These are phyloP conservation scores for Tachysurus fulvidraco DNA, from an alignment of 2,113 vertebrate species.

Conservation along the genomic window DNA sequence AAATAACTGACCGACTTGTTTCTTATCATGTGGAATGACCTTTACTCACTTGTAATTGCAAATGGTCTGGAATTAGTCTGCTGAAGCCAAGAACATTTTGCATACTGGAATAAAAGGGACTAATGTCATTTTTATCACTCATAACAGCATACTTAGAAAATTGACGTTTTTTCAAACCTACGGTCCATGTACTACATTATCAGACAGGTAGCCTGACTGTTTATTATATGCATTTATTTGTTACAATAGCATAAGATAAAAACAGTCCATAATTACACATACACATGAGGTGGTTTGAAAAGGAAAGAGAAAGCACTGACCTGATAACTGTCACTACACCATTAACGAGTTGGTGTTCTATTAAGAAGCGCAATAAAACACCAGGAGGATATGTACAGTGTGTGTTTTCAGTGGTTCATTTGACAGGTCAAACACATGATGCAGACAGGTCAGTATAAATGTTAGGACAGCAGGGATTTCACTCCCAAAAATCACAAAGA, in stretches of 20 bases:
- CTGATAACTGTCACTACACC: constrained; percentile 43
- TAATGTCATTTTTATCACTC: not conserved
- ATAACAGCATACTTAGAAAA: not conserved
- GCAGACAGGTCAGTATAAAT: constrained; percentile 4
- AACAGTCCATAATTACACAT: constrained; percentile 65
- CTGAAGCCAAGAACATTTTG: constrained; percentile 12
- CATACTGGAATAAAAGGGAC: constrained; percentile 44
- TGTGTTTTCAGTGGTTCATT: constrained; percentile 12
- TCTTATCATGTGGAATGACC: constrained; percentile 34
- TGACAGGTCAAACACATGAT: not conserved
- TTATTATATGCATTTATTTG: constrained; percentile 70
- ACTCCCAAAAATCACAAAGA: not conserved
- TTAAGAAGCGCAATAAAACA: constrained; percentile 29
- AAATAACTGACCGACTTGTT: constrained; percentile 46
- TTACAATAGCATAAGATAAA: constrained; percentile 72
- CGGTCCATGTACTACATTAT: not conserved
- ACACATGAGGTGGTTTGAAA: constrained; percentile 51
- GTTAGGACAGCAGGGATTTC: not conserved
- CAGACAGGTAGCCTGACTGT: not conserved
- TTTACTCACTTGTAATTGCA: constrained; percentile 32
- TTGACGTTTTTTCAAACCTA: not conserved
- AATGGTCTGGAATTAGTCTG: not conserved
- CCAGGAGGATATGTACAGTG: constrained; percentile 53
- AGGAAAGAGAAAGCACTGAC: constrained; percentile 49
- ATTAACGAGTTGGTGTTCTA: constrained; percentile 37